Base-by-base conservation (phyloP, 2,888 invertebrate species). In the Metopia argyrocephala region DNA sequence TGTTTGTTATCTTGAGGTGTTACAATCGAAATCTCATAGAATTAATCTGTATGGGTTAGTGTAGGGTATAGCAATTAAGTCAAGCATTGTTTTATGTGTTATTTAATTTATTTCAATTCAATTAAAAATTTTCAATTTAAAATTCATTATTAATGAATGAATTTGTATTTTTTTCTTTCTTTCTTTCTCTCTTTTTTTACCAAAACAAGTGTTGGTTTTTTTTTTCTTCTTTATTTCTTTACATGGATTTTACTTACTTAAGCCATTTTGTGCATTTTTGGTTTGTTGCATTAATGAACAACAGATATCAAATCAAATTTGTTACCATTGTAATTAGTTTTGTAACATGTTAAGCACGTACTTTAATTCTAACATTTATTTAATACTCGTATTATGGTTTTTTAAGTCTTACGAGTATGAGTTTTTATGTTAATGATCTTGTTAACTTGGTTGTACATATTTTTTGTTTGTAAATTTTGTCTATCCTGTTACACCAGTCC, bases 281-380 rank as follows among this genome's bases (percentile, higher is more conserved):
- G 31, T 31, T 31, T 38, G 38, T 38, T 4, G 12, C 38, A 9
- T 38, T 38, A n/a, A 12, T 38, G 54, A 69, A 28, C 23, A 56
- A 46, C 27, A 56, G 18, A 21, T 12, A 12, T 21, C 27, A 15
- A 54, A 46, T 3, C n/a, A 28, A n/a, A 9, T 25, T 62, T 75
- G 80, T 74, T 74, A 74, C 76, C 61, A 65, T 78, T 81, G 61
- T 81, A 81, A 81, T 81, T 74, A 81, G 80, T 74, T 81, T 59
- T 38, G 61, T 61, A 78, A 57, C 78, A 79, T 76, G 74, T 78
- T 71, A 70, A 57, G 70, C 79, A 78, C 82, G 78, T 80, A 50
- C 48, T n/a, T 56, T 50, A 18, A 38, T 66, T 80, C 78, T 79
- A 80, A 75, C 85, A 86, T 86, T 88, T 85, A 86, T 86, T 88